Evolutionary conservation across 2,113 vertebrate species (phyloP), one percentile per base, ranked within the genome.

Genomic region (Vulpes vulpes): DNA sequence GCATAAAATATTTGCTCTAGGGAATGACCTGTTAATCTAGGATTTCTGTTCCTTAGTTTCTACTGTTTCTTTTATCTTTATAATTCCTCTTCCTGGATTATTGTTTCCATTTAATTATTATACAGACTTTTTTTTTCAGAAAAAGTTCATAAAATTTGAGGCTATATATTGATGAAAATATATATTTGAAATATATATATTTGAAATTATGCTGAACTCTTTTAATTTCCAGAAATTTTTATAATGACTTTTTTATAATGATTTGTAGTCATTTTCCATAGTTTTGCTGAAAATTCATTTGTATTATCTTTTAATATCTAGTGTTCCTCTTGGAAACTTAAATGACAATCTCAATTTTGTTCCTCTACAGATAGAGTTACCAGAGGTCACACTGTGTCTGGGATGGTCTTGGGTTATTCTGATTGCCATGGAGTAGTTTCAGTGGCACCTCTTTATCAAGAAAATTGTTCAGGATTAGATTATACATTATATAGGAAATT

Each of bases 121-220:
- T 65, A 55, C 8, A 92, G 25, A 3, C 27, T 20, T 38, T 89
- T 74, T 74, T 67, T 67, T 81, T 23, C 15, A 73, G 5, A 19
- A 78, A 92, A 11, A 62, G 12, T 49, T 81, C 27, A 81, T 67
- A n/a, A 60, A 85, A 93, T 95, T 64, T 84, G 19, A 95, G 22
- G 71, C n/a, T 49, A 69, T 23, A n/a, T 30, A 16, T 4, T 32
- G 30, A 35, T 22, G 11, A 87, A 93, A n/a, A 83, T 67, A 16
- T 3, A 43, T 17, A 35, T 55, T 78, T 91, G 20, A 35, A 2
- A 14, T 38, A 83, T 67, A 16, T 3, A 43, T 17, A 35, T 55
- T 78, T 91, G 20, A 35, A 2, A 14, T 38, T 43, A 87, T 30
- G 5, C 23, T 65, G 10, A 60, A 6, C 38, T 23, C 11, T 17